Percentiles rank a stretch among this genome's conserved stretches.
Evolutionary conservation across 2,113 vertebrate genomes (phyloP).

Genomic region (Nothocercus julius): DNA sequence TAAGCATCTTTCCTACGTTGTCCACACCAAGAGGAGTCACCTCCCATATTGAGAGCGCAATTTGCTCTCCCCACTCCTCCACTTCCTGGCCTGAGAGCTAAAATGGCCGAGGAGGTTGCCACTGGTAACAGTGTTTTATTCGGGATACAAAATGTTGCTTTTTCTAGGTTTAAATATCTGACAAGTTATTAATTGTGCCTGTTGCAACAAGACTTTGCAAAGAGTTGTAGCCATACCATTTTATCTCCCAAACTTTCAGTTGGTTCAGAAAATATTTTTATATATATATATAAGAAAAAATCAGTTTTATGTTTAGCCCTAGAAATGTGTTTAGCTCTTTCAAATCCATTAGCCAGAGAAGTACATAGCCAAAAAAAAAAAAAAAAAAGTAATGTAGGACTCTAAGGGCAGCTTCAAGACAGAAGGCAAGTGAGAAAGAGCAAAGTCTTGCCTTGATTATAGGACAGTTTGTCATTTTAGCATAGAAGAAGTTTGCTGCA

Average conservation of each 20-base stretch:
- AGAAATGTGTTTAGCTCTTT: neutral
- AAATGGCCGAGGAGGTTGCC: neutral
- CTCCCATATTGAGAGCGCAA: neutral
- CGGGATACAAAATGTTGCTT: neutral
- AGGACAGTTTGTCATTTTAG: neutral
- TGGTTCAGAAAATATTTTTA: neutral
- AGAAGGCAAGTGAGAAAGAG: neutral
- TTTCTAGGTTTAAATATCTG: neutral
- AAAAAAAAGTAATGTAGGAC: neutral
- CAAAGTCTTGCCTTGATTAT: neutral
- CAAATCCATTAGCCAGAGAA: neutral
- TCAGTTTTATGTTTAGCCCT: neutral
- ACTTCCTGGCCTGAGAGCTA: neutral
- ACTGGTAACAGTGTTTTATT: slow-evolving; percentile 1
- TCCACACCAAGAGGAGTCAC: neutral
- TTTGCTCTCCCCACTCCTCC: neutral
- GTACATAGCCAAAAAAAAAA: neutral
- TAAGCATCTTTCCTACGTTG: neutral
- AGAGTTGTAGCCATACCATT: neutral
- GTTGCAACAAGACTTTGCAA: neutral
- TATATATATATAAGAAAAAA: neutral
- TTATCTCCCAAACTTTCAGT: neutral
- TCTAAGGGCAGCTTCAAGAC: neutral
- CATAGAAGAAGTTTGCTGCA: neutral
- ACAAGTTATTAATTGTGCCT: neutral